Evolutionary conservation across 2,797 vertebrate species (phyloP), one percentile per base, ranked within the genome.

Genomic region (Scolopax rusticola): DNA sequence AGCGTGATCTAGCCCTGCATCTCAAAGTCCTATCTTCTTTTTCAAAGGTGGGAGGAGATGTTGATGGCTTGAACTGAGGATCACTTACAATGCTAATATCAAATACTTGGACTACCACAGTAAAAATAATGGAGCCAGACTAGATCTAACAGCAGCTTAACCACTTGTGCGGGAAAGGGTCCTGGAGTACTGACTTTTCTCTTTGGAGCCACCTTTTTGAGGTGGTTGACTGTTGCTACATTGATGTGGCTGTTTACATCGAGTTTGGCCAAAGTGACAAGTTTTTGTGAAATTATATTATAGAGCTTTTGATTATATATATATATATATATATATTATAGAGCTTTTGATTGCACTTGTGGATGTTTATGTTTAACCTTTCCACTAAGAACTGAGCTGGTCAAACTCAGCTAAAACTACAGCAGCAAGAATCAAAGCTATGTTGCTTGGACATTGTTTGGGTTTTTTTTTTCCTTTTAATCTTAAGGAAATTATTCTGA

Each of bases 401-500:
- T 77, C 40, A 67, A 77, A 70, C 56, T 54, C 40, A 6, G 45
- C 36, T 75, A n/a, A 56, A 59, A 32, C 24, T 59, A 4, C 18
- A 73, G 23, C n/a, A 51, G 27, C 56, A 40, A 71, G 40, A 91
- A 83, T 41, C 79, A 93, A 70, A 89, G 28, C 43, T 80, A 50
- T 68, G 71, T 64, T 60, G 48, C 85, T 92, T 77, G 60, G 64
- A 40, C 0, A 2, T 59, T 85, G 56, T 41, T 63, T 30, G 14
- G 17, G 1, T 6, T 43, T 24, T 59, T 3, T 8, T 33, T 30
- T 6, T 2, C 60, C 51, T 90, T 91, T 78, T 95, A 84, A 96
- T 86, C 50, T 60, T 80, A 65, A 75, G 50, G n/a, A 87, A 84
- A 88, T 84, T 77, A 73, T 78, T 93, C 38, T 59, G 50, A 40